These are phyloP conservation scores for Andricus curvator DNA, from an alignment of 2,888 invertebrate genomes.

Conservation along the genomic window DNA sequence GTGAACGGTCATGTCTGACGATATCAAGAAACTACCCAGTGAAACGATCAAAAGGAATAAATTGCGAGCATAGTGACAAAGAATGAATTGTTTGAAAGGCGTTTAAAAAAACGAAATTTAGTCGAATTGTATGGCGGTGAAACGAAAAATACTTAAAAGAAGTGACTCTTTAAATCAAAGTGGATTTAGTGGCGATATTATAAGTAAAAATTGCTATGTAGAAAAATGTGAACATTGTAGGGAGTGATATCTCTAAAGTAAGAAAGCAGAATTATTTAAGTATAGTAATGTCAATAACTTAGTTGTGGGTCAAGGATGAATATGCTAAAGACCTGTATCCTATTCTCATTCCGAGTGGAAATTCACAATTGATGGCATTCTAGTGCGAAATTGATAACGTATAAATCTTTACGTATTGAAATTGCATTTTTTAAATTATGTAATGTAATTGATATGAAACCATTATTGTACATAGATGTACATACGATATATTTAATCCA, in stretches of 20 bases:
- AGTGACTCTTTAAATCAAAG: conserved; percentile 23
- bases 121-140: background rate
- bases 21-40: conserved; percentile 3
- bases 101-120: background rate
- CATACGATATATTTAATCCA: background rate
- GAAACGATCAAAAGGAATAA: conserved; percentile 4
- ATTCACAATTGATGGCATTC: conserved; percentile 12
- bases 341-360: conserved; percentile 13
- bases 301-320: conserved; percentile 25
- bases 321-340: background rate
- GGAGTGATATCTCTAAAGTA: conserved; percentile 14
- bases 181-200: background rate
- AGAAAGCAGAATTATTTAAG: background rate
- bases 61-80: background rate
- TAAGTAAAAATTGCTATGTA: conserved; percentile 11
- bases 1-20: background rate
- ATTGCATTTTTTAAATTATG: background rate
- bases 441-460: background rate
- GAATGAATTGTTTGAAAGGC: background rate
- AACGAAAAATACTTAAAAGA: conserved; percentile 27
- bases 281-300: conserved; percentile 11
- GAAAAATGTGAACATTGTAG: conserved; percentile 29
- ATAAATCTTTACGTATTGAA: background rate
- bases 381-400: background rate
- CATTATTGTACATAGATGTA: background rate